Evolutionary conservation across 2,888 invertebrate genomes (phyloP), one percentile per base, ranked within the genome.

Genomic region (Pyrgus malvae): DNA sequence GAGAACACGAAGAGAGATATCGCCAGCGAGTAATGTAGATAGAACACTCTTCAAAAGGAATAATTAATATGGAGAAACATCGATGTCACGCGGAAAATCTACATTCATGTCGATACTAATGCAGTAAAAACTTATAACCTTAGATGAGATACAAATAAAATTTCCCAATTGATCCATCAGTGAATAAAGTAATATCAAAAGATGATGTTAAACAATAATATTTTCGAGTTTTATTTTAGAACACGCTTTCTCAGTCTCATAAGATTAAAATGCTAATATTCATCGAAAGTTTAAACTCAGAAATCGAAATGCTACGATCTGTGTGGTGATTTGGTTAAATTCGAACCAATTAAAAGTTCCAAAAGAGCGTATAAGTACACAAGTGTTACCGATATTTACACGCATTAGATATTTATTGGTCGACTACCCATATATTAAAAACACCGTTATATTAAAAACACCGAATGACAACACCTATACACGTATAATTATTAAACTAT

Each of bases 191-290:
- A 64, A 59, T 65, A 61, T 67, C 56, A 68, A 72, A 68, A 66
- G 53, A 31, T 17, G 25, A 12, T 67, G 59, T 61, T 57, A 61
- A 65, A 66, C 61, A 62, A 65, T 64, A 67, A 67, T 67, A 64
- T 70, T 65, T 68, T 75, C 73, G 78, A 77, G 59, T 60, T 79
- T 78, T 74, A 76, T 69, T 78, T 82, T 80, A 83, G 89, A 89
- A 89, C 89, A 89, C 89, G 78, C 76, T 76, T 68, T 78, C 70
- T 89, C 89, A 89, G 89, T 89, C 89, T 89, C 88, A 83, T 88
- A 79, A 76, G 85, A 80, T 87, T 76, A 76, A 78, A 77, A 75
- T 80, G 81, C 75, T 76, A 80, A 80, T 74, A 76, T 70, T 72
- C 38, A 45, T 69, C 70, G 66, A 67, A 68, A 69, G 45, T 54